Evolutionary conservation across 2,797 vertebrate species (phyloP).

Genomic region (Lateolabrax maculatus): DNA sequence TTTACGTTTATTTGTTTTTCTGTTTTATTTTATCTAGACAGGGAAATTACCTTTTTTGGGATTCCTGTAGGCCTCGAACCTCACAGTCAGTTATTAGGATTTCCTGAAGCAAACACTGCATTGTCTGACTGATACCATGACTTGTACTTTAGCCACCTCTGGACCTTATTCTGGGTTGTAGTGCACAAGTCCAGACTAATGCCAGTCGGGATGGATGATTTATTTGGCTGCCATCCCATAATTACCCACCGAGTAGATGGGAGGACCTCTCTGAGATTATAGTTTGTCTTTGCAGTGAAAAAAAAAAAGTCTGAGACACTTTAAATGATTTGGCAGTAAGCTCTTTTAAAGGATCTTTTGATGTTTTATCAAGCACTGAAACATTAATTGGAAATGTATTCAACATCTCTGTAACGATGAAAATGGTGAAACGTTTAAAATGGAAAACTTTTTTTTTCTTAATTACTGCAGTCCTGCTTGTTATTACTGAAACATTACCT

Average conservation of each 20-base stretch:
- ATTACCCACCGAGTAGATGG: slow-evolving; percentile 69
- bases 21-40: slow-evolving; percentile 14
- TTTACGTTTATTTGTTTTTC: slow-evolving; percentile 46
- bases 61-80: slow-evolving; percentile 29
- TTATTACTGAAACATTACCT: slow-evolving; percentile 47
- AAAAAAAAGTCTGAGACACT: slow-evolving; percentile 49
- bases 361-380: slow-evolving; percentile 61
- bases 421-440: slow-evolving; percentile 44
- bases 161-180: slow-evolving; percentile 51
- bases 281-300: slow-evolving; percentile 65
- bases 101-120: slow-evolving; percentile 48
- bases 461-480: slow-evolving; percentile 46
- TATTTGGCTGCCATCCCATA: slow-evolving; percentile 73
- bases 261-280: slow-evolving; percentile 68
- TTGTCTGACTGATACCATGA: slow-evolving; percentile 47
- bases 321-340: slow-evolving; percentile 63
- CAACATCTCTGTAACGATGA: slow-evolving; percentile 30
- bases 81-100: slow-evolving; percentile 49
- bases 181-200: slow-evolving; percentile 46
- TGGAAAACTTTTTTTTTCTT: slow-evolving; percentile 40
- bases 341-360: slow-evolving; percentile 61
- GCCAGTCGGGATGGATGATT: slow-evolving; percentile 64
- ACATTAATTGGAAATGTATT: slow-evolving; percentile 61
- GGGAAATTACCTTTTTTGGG: slow-evolving; percentile 4
- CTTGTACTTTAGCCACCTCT: slow-evolving; percentile 57